A percentile compares a stretch with the other conserved stretches of the same genome.
Evolutionary conservation across 1,140 invertebrate genomes (phyloP).

Genomic region (roundworm (Caenorhabditis elegans)): DNA sequence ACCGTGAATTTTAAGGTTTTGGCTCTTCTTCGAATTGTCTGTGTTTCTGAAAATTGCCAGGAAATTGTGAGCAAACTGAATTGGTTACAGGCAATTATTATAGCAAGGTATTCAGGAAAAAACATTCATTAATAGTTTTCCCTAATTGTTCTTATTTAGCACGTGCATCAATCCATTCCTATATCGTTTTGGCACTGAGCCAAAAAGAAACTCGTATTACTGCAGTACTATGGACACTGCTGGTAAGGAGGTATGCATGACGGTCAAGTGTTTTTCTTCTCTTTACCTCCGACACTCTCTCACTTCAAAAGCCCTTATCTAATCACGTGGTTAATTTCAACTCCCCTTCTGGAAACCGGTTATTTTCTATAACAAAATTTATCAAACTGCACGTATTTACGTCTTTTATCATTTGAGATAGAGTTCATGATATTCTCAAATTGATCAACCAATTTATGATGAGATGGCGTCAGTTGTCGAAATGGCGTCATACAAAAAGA

Average conservation of each 20-base stretch:
- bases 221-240: neutral
- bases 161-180: conserved; percentile 62
- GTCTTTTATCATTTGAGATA: neutral
- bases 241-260: conserved; percentile 30
- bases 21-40: conserved; percentile 56
- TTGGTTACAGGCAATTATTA: conserved; percentile 60
- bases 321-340: neutral
- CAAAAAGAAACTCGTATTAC: neutral
- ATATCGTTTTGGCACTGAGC: conserved; percentile 53
- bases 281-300: neutral
- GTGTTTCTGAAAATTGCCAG: conserved; percentile 50
- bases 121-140: neutral
- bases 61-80: conserved; percentile 51
- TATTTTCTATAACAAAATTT: neutral
- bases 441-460: neutral
- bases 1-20: conserved; percentile 42
- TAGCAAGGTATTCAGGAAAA: conserved; percentile 56
- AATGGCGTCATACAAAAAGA: too few relatives aligned
- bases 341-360: neutral
- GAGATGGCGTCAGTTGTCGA: neutral
- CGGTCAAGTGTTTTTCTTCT: neutral
- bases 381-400: neutral
- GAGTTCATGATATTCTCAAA: too few relatives aligned
- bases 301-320: neutral
- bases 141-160: conserved; percentile 43